These are phyloP conservation scores for Octodonta nipae DNA, from an alignment of 2,888 invertebrate species.

Conservation along the genomic window DNA sequence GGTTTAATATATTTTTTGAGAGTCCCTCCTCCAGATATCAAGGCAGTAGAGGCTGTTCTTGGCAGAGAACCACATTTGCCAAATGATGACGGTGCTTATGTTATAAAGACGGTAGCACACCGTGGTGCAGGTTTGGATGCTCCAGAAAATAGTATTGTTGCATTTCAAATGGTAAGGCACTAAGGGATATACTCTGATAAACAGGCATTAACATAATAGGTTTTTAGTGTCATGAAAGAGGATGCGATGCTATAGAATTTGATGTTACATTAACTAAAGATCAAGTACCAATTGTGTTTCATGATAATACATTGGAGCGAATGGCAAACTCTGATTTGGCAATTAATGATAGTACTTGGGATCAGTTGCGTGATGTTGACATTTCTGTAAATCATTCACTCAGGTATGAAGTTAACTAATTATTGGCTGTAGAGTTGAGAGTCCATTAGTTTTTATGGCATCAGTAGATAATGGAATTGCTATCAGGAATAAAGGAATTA, in stretches of 20 bases:
- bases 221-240: conserved; percentile 52
- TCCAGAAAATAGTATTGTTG: conserved; percentile 66
- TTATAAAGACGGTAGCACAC: conserved; percentile 56
- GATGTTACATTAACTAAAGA: conserved; percentile 64
- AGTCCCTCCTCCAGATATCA: conserved; percentile 37
- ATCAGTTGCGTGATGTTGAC: conserved; percentile 48
- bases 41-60: conserved; percentile 38
- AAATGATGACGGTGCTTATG: conserved; percentile 34
- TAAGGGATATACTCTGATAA: conserved; percentile 1
- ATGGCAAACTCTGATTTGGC: conserved; percentile 43
- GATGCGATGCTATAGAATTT: conserved; percentile 63
- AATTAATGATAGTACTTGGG: conserved; percentile 47
- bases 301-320: conserved; percentile 59
- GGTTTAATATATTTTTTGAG: conserved; percentile 37
- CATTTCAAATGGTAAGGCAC: conserved; percentile 48
- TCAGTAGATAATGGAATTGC: too few species aligned
- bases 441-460: not conserved
- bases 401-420: conserved; percentile 37
- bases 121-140: conserved; percentile 64
- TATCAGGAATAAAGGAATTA: too few species aligned
- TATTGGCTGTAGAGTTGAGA: not conserved
- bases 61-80: conserved; percentile 40
- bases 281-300: conserved; percentile 60
- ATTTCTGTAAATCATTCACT: conserved; percentile 57
- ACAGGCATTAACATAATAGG: not conserved